These are phyloP conservation scores for Drosophila acutilabella DNA, from an alignment of 2,888 invertebrate species.

Conservation along the genomic window DNA sequence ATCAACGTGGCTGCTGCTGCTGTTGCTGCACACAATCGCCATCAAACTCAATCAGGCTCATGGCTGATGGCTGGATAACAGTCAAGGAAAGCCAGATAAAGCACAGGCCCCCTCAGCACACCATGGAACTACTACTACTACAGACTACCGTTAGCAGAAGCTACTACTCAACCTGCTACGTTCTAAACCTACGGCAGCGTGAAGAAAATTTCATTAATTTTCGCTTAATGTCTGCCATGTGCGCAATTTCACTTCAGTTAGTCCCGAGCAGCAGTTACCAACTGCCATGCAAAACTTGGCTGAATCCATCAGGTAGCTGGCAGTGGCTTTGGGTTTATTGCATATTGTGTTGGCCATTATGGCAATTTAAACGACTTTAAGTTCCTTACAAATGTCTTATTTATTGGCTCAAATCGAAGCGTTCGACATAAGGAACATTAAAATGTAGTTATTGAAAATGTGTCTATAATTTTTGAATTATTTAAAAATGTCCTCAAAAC, in stretches of 20 bases:
- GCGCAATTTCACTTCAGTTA: conserved; percentile 70
- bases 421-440: too few species aligned
- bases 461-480: too few species aligned
- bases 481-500: neutral
- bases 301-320: conserved; percentile 4
- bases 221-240: conserved; percentile 79
- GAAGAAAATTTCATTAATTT: conserved; percentile 77
- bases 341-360: conserved; percentile 4
- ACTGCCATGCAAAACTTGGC: conserved; percentile 16
- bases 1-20: conserved; percentile 39
- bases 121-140: conserved; percentile 9
- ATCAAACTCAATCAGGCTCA: conserved; percentile 79
- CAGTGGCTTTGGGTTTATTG: neutral
- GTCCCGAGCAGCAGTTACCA: neutral
- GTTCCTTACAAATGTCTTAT: conserved; percentile 1
- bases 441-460: too few species aligned
- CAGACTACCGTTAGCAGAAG: neutral
- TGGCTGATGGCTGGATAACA: conserved; percentile 64
- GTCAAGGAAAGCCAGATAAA: conserved; percentile 36
- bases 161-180: conserved; percentile 12
- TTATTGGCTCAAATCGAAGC: neutral
- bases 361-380: conserved; percentile 15
- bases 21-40: conserved; percentile 73
- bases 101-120: conserved; percentile 20
- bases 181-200: conserved; percentile 40